Conservation (phyloP, 1,140 invertebrate genomes). For the Nasonia vitripennis region DNA sequence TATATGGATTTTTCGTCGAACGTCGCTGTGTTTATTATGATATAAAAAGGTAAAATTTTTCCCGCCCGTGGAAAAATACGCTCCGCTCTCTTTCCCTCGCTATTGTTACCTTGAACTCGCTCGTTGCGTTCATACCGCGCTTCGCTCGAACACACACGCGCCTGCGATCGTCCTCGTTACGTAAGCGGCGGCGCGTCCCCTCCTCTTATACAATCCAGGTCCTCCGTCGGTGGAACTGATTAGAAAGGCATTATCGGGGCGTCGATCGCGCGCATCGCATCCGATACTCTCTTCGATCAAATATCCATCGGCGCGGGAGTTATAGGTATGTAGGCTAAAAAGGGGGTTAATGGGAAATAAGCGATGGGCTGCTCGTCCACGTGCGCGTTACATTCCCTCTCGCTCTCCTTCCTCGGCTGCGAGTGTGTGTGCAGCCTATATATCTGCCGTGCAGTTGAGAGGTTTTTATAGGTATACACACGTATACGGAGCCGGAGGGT, state of each 20-base stretch:
- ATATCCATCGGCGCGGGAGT: background rate
- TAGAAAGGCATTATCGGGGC: slow-evolving; percentile 35
- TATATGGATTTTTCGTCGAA: too few species aligned
- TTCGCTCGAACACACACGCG: too few species aligned
- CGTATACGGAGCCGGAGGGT: background rate
- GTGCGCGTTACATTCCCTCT: background rate
- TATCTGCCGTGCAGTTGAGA: background rate
- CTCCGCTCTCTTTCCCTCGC: background rate
- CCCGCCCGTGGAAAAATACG: background rate
- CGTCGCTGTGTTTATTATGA: too few species aligned
- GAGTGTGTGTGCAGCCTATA: background rate
- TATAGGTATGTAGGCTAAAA: slow-evolving; percentile 8
- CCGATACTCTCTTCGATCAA: slow-evolving; percentile 24
- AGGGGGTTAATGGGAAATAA: slow-evolving; percentile 44
- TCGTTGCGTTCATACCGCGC: background rate
- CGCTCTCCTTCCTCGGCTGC: background rate
- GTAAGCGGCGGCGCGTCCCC: background rate
- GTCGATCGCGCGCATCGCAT: background rate
- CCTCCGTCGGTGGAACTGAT: slow-evolving; percentile 6
- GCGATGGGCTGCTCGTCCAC: background rate
- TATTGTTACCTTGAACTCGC: background rate
- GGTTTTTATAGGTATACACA: background rate
- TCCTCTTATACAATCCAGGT: background rate
- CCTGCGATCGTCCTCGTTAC: background rate
- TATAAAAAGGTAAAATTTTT: too few species aligned